Evolutionary conservation across 1,140 invertebrate genomes (phyloP), one percentile per base, ranked within the genome.

Genomic region (Pentalonia nigronervosa): DNA sequence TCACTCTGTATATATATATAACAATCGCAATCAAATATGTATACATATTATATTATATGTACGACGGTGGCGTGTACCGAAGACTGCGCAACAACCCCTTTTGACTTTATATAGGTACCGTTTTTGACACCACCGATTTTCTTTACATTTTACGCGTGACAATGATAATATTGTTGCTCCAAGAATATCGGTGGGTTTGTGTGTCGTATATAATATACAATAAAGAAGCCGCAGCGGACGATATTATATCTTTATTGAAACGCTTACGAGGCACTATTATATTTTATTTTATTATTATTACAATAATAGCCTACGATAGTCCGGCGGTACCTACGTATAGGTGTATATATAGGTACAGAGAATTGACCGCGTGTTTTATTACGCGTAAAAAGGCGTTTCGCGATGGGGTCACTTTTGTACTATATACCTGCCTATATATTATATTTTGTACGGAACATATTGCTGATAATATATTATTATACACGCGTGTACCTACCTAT

Each of bases 321-420:
- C 41, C 41, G 41, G 41, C 41, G 41, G 41, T 41, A 41, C 41
- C 41, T 41, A 41, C 41, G 41, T 8, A n/a, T 34, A 30, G 25
- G 8, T 6, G 30, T 47, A 0, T 14, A 88, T 30, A 14, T n/a
- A n/a, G 8, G 4, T 45, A 7, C 14, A 30, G 30, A 88, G 17
- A 88, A 48, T n/a, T 41, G 86, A n/a, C 86, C 45, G 45, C 86
- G 86, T 48, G 86, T 88, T 50, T 88, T 88, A 88, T 88, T 88
- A 25, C 86, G 47, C 86, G 86, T 47, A 48, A 88, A 41, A 88
- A 48, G 86, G 47, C 47, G 86, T 50, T 88, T 88, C 30, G 45
- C 30, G 14, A 1, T 14, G 34, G 84, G 84, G 30, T 88, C 47
- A 48, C 45, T 50, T 88, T 88, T 48, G 47, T 50, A 88, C 17